Evolutionary conservation across 2,888 invertebrate species (phyloP), one percentile per base, ranked within the genome.

Genomic region (Lasioglossum oenotherae): DNA sequence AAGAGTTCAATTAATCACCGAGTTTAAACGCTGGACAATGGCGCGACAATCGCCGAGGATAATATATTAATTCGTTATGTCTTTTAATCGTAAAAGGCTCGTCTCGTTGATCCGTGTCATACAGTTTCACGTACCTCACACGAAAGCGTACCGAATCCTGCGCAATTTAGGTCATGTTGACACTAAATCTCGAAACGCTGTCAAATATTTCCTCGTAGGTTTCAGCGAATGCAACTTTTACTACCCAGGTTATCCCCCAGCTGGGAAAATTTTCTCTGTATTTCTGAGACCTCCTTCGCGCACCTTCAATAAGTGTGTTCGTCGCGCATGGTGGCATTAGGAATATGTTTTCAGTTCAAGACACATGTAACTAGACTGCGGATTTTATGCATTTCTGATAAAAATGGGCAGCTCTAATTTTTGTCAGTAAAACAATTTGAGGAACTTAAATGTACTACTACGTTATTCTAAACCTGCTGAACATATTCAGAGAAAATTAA

Each of bases 121-220:
- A 46, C 77, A 38, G 19, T 69, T 44, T n/a, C 35, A 5, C 57
- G 46, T 27, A n/a, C 14, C 53, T 53, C 19, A 38, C 23, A 53
- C 6, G 41, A 53, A 31, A 69, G 44, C 27, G 38, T 31, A 27
- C 38, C 19, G 19, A 49, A 74, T 49, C 41, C 49, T 4, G 35
- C 23, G 31, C 69, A 71, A 71, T 76, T 80, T 71, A 41, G 57
- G 76, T 71, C 76, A 35, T n/a, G 80, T 76, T 35, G 80, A 76
- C 23, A 19, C 53, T 76, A 76, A 80, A 80, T 80, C 80, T 57
- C 44, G 27, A 44, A 76, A 57, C 53, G n/a, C 41, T 76, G 80
- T 69, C 69, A 71, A 76, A 76, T 80, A 80, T 71, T 80, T 71
- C 76, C 69, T 14, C 19, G 76, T 19, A 35, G 57, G 27, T 80